Evolutionary conservation across 2,113 vertebrate genomes (phyloP).

Genomic region (Lipophrys pholis): DNA sequence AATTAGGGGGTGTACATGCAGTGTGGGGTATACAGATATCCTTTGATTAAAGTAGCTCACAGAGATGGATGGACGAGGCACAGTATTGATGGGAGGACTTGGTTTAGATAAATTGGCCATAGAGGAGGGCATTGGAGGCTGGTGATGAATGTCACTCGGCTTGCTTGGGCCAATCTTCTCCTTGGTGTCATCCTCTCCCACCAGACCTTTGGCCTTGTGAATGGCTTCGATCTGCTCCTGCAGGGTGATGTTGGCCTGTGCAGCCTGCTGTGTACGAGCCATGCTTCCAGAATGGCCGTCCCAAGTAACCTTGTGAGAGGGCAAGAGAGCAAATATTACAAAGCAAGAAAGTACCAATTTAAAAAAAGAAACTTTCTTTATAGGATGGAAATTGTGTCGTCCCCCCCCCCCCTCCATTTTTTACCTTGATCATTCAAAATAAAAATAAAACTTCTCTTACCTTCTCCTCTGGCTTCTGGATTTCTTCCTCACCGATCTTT

Average conservation of each 20-base stretch:
- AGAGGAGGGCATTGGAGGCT: constrained; percentile 83
- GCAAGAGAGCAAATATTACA: constrained; percentile 5
- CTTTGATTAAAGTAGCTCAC: constrained; percentile 61
- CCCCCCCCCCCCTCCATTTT: no score
- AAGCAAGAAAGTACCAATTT: no score
- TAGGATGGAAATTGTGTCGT: no score
- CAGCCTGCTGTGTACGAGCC: constrained; percentile 98
- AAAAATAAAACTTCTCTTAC: constrained; percentile 71
- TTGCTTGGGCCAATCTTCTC: constrained; percentile 99
- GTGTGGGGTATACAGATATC: neutral
- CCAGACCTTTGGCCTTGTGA: constrained; percentile 98
- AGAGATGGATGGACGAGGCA: constrained; percentile 84
- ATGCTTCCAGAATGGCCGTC: constrained; percentile 98
- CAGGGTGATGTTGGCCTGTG: constrained; percentile 98
- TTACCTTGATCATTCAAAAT: no score
- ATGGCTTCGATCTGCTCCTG: constrained; percentile 99
- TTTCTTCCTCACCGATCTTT: constrained; percentile 99
- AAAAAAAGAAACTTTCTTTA: no score
- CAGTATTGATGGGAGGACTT: constrained; percentile 79
- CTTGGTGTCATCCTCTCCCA: constrained; percentile 96
- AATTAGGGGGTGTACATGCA: neutral
- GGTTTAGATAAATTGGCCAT: constrained; percentile 86
- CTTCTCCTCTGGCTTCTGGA: constrained; percentile 99
- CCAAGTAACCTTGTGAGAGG: constrained; percentile 91
- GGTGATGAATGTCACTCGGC: constrained; percentile 89